A percentile compares a stretch with the other conserved stretches of the same genome.
Conservation (phyloP, 2,797 vertebrate species). For the Acipenser transmontanus region DNA sequence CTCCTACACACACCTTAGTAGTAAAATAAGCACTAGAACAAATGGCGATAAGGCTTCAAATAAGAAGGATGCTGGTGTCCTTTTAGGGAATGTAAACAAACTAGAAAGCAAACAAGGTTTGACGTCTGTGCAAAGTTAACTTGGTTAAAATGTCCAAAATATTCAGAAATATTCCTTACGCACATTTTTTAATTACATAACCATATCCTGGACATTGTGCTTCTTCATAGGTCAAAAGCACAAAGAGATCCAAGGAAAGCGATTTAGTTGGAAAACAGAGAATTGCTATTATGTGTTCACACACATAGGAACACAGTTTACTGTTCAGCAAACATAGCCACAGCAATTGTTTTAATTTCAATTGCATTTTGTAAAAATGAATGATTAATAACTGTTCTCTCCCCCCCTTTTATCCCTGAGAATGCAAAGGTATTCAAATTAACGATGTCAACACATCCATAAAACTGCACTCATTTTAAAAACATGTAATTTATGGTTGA, state of each 20-base stretch:
- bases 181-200: too few species aligned
- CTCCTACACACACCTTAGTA: too few species aligned
- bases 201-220: too few species aligned
- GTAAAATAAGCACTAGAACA: too few species aligned
- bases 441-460: not conserved
- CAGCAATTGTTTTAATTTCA: slow-evolving; percentile 33
- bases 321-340: slow-evolving; percentile 26
- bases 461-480: not conserved
- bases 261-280: not conserved
- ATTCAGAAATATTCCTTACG: too few species aligned
- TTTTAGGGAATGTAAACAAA: too few species aligned
- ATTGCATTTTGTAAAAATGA: not conserved
- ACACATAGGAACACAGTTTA: slow-evolving; percentile 4
- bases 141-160: too few species aligned
- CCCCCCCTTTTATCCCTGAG: not conserved
- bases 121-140: too few species aligned
- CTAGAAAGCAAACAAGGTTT: too few species aligned
- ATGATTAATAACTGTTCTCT: not conserved
- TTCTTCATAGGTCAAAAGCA: not conserved
- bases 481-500: not conserved
- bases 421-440: not conserved
- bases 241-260: not conserved
- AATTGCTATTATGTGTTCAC: not conserved
- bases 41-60: too few species aligned
- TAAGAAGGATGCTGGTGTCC: too few species aligned